Evolutionary conservation across 1,140 invertebrate genomes (phyloP).

Genomic region (Anastrepha obliqua): DNA sequence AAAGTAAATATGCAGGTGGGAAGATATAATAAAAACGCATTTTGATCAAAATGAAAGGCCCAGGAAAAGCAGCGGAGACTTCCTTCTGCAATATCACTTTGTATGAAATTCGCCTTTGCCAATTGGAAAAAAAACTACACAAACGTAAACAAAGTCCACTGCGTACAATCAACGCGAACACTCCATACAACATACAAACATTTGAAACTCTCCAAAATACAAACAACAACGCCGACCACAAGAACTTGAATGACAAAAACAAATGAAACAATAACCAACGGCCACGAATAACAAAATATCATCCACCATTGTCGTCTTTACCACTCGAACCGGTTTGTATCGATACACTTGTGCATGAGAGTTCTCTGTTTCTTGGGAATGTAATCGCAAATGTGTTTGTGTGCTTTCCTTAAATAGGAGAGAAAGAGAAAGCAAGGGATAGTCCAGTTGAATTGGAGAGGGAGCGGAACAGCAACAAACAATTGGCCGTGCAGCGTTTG

Average conservation of each 20-base stretch:
- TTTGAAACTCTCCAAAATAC: conserved; percentile 57
- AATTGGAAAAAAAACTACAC: too few relatives aligned
- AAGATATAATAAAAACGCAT: too few relatives aligned
- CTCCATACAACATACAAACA: not conserved
- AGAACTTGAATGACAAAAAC: not conserved
- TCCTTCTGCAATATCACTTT: too few relatives aligned
- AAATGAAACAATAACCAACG: not conserved
- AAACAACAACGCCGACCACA: not conserved
- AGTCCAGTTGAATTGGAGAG: not conserved
- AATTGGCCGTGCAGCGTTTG: not conserved
- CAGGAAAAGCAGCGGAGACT: too few relatives aligned
- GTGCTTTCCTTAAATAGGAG: not conserved
- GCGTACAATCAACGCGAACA: not conserved
- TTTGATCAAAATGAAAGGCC: too few relatives aligned
- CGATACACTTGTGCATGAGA: not conserved
- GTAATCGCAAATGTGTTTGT: not conserved
- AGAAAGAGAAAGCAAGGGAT: conserved; percentile 4
- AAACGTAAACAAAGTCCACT: too few relatives aligned
- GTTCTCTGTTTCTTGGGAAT: not conserved
- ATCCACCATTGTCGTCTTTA: conserved; percentile 29
- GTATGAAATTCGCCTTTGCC: too few relatives aligned
- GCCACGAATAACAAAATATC: conserved; percentile 29
- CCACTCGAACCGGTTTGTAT: conserved; percentile 5
- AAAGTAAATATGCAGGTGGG: too few relatives aligned
- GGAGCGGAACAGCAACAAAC: not conserved